Conservation (phyloP, 2,888 invertebrate genomes). For the Sialis lutaria region DNA sequence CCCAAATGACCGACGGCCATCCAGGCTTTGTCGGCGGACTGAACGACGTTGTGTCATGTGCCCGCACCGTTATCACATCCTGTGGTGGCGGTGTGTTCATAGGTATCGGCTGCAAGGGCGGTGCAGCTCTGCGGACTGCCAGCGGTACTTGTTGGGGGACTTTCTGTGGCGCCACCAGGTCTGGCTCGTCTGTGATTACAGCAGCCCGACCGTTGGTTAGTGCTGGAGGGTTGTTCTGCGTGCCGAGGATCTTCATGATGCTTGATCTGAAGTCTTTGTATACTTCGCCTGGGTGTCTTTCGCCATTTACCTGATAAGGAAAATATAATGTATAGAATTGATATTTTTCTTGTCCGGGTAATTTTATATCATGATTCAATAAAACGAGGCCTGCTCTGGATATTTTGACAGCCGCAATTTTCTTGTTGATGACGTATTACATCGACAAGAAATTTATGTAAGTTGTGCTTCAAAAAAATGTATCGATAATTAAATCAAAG, state of each 20-base stretch:
- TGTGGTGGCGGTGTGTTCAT: conserved; percentile 8
- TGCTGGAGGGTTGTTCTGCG: conserved; percentile 43
- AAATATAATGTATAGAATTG: background rate
- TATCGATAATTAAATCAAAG: too few relatives aligned
- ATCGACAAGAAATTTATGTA: too few relatives aligned
- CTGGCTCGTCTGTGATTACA: conserved; percentile 32
- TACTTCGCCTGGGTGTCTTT: conserved; percentile 70
- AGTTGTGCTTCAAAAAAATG: too few relatives aligned
- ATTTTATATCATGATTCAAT: too few relatives aligned
- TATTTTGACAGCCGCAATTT: too few relatives aligned
- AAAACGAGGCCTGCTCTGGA: too few relatives aligned
- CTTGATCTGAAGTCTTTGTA: conserved; percentile 71
- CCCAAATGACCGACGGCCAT: conserved; percentile 24
- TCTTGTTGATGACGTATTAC: too few relatives aligned
- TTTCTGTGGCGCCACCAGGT: conserved; percentile 3
- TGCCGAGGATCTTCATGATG: conserved; percentile 57
- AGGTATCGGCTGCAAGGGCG: background rate
- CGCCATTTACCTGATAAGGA: conserved; percentile 58
- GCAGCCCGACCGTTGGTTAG: conserved; percentile 40
- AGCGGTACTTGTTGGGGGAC: conserved; percentile 3
- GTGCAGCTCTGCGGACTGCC: conserved; percentile 10
- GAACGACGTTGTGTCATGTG: conserved; percentile 12
- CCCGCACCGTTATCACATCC: conserved; percentile 22
- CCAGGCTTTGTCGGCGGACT: conserved; percentile 20
- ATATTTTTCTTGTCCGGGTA: too few relatives aligned